Evolutionary conservation across 2,888 invertebrate species (phyloP), one percentile per base, ranked within the genome.

Genomic region (Callosobruchus maculatus): DNA sequence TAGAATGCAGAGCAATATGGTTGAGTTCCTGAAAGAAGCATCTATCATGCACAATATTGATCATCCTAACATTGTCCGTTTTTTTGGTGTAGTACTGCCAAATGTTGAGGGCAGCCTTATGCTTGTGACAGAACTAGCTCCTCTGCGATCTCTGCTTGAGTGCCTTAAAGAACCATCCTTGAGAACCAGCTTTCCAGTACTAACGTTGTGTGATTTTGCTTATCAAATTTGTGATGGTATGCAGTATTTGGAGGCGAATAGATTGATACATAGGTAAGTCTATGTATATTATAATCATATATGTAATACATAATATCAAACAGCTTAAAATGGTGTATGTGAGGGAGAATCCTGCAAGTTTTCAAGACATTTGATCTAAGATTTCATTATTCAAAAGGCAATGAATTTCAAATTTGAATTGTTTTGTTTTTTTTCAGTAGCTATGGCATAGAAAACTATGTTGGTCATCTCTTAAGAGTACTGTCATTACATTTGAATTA

Each of bases 41-140:
- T 97, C 97, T 18, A 97, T 98, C 78, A 98, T 99, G 98, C 98
- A 99, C 87, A 93, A 95, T 77, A 97, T 99, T 82, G 97, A 98
- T 86, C 98, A 99, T 86, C 96, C 97, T 76, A 96, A 97, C 86
- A 97, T 99, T 81, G 98, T 99, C 2, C 90, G 97, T n/a, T 89
- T 99, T 74, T 99, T 97, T 86, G 99, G 99, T 1, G 98, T 99
- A 20, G 99, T 98, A 2, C 89, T 99, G 74, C 97, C 98, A 83
- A 93, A 97, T 71, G 81, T 84, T 22, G 84, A 84, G 73, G 95
- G 96, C 83, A 87, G 87, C 79, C 82, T 88, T 21, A 88, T 88
- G 88, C 81, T 88, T 77, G 88, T 97, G 7, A 98, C 98, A 0
- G 99, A 99, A 88, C 88, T 99, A 82, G 99, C 99, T 0, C 97